Evolutionary conservation across 2,113 vertebrate genomes (phyloP).

Genomic region (Apeltes quadracus): DNA sequence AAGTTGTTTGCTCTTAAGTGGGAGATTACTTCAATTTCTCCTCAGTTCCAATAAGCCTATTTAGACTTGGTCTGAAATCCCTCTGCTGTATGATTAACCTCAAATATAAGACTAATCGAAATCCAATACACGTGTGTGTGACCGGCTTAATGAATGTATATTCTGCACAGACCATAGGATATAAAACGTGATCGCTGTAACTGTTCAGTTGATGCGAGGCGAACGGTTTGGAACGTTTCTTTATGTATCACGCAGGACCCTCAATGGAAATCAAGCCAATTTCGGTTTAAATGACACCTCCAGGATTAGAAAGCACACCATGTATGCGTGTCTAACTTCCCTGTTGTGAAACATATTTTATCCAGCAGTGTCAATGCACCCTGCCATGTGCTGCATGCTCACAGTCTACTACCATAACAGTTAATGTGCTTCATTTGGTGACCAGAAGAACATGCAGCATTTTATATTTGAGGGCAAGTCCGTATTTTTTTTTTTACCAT

Average conservation of each 20-base stretch:
- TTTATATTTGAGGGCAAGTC: not conserved
- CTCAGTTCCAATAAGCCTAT: not conserved
- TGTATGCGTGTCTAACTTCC: not conserved
- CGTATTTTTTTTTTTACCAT: not conserved
- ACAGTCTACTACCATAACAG: not conserved
- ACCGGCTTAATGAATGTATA: too few relatives aligned
- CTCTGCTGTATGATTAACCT: not conserved
- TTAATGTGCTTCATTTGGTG: not conserved
- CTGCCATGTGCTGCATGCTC: not conserved
- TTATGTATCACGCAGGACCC: fast-evolving
- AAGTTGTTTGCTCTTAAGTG: not conserved
- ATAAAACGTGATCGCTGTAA: too few relatives aligned
- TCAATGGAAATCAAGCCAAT: not conserved
- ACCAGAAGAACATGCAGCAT: not conserved
- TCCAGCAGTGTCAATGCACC: not conserved
- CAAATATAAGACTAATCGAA: not conserved
- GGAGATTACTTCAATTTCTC: not conserved
- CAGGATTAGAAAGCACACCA: not conserved
- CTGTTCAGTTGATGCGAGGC: too few relatives aligned
- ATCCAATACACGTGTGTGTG: too few relatives aligned
- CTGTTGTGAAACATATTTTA: not conserved
- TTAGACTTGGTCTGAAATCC: not conserved
- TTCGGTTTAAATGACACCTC: not conserved
- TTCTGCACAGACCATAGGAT: not conserved
- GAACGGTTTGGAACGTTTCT: too few relatives aligned